A percentile compares a stretch with the other conserved stretches of the same genome.
These are phyloP conservation scores for Hippolais icterina DNA, from an alignment of 2,113 vertebrate species.

Conservation along the genomic window DNA sequence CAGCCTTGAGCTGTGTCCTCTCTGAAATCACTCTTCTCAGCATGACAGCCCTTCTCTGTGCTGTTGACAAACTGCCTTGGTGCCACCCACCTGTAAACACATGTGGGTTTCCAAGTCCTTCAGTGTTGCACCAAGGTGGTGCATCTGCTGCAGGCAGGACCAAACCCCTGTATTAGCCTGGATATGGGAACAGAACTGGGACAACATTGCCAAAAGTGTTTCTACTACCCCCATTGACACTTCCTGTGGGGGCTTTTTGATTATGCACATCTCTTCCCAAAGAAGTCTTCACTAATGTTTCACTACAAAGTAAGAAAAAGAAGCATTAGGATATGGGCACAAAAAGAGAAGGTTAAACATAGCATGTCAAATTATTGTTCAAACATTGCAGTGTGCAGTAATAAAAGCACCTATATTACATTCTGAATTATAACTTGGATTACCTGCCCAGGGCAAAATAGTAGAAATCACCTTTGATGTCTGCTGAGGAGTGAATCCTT, in stretches of 20 bases:
- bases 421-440: background rate
- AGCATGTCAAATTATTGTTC: background rate
- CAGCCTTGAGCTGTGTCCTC: background rate
- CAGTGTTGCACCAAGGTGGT: background rate
- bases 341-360: background rate
- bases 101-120: background rate
- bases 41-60: background rate
- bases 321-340: background rate
- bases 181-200: background rate
- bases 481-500: background rate
- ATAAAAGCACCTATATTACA: background rate
- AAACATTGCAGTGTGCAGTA: background rate
- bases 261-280: background rate
- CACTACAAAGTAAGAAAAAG: background rate
- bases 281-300: background rate
- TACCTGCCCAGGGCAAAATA: background rate
- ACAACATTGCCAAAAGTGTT: background rate
- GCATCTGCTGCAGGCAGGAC: background rate
- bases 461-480: background rate
- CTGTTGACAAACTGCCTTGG: background rate
- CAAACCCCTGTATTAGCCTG: background rate
- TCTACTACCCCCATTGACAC: background rate
- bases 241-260: background rate
- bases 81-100: background rate
- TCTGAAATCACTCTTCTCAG: background rate